Percentiles rank a stretch among this genome's conserved stretches.
Evolutionary conservation across 2,888 invertebrate species (phyloP).

Genomic region (Petrolisthes cinctipes): DNA sequence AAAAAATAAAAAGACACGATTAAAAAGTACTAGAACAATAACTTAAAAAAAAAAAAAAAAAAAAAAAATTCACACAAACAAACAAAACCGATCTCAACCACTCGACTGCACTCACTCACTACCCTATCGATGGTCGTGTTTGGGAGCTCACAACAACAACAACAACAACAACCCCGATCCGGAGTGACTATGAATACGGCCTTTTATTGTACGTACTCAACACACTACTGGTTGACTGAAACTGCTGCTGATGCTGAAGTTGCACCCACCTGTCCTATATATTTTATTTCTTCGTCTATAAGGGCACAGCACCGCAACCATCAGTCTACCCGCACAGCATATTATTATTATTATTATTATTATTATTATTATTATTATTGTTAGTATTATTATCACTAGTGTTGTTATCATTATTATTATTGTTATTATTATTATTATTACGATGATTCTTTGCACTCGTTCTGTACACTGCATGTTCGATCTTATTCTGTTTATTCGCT

Average conservation of each 20-base stretch:
- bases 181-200: neutral
- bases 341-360: slow-evolving; percentile 10
- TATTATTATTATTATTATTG: slow-evolving; percentile 32
- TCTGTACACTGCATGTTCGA: neutral
- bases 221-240: neutral
- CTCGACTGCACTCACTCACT: neutral
- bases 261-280: neutral
- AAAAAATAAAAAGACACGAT: too few species aligned
- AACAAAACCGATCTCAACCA: too few species aligned
- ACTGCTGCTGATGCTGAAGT: neutral
- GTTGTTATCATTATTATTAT: slow-evolving; percentile 15
- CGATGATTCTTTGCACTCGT: neutral
- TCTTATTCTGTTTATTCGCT: slow-evolving; percentile 1
- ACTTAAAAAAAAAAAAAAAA: too few species aligned
- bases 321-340: slow-evolving; percentile 20
- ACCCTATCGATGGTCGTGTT: neutral
- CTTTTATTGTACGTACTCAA: neutral
- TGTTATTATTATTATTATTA: neutral
- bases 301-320: slow-evolving; percentile 26
- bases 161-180: neutral
- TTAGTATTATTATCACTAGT: slow-evolving; percentile 28
- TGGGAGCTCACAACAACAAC: neutral
- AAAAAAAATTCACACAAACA: too few species aligned
- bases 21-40: too few species aligned
- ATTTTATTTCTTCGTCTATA: neutral